Conservation (phyloP, 2,888 invertebrate species). For the Spisula solida region DNA sequence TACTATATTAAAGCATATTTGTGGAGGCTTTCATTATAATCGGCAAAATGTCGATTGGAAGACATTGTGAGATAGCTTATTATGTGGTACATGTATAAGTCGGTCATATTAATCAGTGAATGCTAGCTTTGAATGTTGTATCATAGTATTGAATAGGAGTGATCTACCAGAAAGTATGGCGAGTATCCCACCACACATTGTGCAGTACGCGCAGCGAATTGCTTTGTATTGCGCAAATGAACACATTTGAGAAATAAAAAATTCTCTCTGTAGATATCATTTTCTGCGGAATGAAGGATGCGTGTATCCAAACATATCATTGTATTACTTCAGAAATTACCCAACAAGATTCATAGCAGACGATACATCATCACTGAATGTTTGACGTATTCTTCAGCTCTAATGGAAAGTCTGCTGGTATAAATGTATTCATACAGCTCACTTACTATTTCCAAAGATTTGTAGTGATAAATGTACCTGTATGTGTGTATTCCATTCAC, state of each 20-base stretch:
- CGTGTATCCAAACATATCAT: not conserved
- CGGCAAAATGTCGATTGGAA: too few species aligned
- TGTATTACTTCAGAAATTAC: constrained; percentile 4
- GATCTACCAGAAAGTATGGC: too few species aligned
- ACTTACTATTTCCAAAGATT: too few species aligned
- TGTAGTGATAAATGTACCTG: too few species aligned
- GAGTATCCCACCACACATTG: not conserved
- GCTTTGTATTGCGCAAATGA: not conserved
- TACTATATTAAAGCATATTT: too few species aligned
- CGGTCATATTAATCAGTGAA: too few species aligned
- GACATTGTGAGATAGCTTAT: too few species aligned
- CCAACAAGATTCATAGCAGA: not conserved
- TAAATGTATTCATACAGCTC: not conserved
- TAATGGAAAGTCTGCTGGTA: not conserved
- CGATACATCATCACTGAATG: not conserved
- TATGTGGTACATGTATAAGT: too few species aligned
- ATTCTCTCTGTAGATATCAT: not conserved
- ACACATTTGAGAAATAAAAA: not conserved
- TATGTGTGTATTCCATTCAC: too few species aligned
- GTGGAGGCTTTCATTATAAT: too few species aligned
- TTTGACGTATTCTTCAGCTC: not conserved
- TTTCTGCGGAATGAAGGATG: not conserved
- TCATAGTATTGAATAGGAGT: too few species aligned
- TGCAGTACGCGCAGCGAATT: not conserved
- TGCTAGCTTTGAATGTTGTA: too few species aligned